phyloP scores from a whole-genome alignment of 2,113 vertebrate species.

The Tor tambroides region DNA sequence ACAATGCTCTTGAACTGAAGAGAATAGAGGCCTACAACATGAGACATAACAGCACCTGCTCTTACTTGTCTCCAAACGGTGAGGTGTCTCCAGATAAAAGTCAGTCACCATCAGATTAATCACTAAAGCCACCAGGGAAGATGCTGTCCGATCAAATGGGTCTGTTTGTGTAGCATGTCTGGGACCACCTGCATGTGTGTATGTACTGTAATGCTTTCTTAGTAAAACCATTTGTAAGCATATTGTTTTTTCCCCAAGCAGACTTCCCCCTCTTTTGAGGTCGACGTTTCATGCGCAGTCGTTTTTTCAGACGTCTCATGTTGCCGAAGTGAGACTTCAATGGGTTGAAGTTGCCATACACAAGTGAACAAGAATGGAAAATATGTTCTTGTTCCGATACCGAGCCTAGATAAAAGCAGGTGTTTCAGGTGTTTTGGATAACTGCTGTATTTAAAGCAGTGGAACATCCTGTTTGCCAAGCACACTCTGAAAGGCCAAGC shows the following conservation, averaged over 20 bases:
- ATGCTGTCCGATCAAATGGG: constrained; percentile 62
- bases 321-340: constrained; percentile 39
- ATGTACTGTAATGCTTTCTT: constrained; percentile 67
- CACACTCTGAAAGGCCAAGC: constrained; percentile 55
- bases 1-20: constrained; percentile 7
- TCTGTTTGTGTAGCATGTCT: constrained; percentile 73
- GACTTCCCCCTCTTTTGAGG: constrained; percentile 57
- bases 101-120: constrained; percentile 77
- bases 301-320: constrained; percentile 58
- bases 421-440: constrained; percentile 65
- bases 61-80: constrained; percentile 68
- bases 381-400: constrained; percentile 74
- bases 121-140: constrained; percentile 73
- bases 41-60: constrained; percentile 78
- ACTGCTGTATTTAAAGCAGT: constrained; percentile 72
- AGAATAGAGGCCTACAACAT: constrained; percentile 52
- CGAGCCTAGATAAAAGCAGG: constrained; percentile 74
- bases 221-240: constrained; percentile 71
- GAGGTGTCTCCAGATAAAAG: constrained; percentile 73
- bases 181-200: constrained; percentile 75
- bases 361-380: constrained; percentile 69
- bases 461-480: constrained; percentile 70
- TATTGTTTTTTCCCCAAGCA: constrained; percentile 56
- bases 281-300: constrained; percentile 67
- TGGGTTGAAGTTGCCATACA: constrained; percentile 55